phyloP scores from a whole-genome alignment of 2,113 vertebrate genomes.

The Hippoglossus stenolepis region DNA sequence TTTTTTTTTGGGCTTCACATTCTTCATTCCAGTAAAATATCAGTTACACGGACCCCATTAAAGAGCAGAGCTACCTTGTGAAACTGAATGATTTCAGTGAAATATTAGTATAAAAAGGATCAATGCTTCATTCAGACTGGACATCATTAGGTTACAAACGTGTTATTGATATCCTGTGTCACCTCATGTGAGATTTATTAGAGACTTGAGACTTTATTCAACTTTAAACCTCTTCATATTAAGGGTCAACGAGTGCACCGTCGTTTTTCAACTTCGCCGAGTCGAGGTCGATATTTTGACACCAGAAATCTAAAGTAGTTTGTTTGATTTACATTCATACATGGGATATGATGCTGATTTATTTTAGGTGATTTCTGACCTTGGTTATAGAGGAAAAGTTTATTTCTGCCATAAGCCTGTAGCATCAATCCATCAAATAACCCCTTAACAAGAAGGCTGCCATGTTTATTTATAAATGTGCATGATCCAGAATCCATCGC shows the following conservation, averaged over 20 bases:
- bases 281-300: neutral
- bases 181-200: neutral
- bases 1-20: neutral
- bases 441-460: neutral
- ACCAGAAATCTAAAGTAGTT: neutral
- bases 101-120: constrained; percentile 14
- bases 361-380: neutral
- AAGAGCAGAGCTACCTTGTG: constrained; percentile 2
- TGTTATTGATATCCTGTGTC: neutral
- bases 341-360: too few species aligned
- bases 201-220: neutral
- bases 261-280: neutral
- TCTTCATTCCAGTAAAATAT: constrained; percentile 8
- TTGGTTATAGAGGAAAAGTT: too few species aligned
- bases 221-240: neutral
- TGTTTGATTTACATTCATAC: neutral
- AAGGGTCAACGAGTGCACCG: neutral
- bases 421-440: neutral
- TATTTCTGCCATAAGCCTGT: neutral
- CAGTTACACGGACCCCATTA: neutral
- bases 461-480: constrained; percentile 2
- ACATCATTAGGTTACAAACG: neutral
- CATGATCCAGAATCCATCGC: neutral
- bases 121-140: neutral
- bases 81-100: constrained; percentile 21